Base-by-base conservation (phyloP, 1,140 invertebrate genomes). In the Drosophila miranda region DNA sequence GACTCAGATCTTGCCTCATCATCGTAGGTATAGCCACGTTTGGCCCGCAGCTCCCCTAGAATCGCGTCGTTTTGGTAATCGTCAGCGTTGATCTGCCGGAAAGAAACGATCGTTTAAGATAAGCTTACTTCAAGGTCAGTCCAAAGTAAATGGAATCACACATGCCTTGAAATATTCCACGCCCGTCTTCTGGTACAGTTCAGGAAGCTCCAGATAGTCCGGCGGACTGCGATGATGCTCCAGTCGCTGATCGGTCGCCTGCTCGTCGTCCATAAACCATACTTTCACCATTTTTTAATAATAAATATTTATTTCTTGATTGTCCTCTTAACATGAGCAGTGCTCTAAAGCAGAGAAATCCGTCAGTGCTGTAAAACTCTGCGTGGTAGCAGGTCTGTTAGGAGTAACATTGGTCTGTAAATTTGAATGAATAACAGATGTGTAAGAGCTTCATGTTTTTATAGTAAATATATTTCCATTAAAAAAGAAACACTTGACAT, bases 21-120 rank as follows among this genome's bases (percentile, higher is more conserved):
- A 91, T 98, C 95, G 89, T 97, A 99, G 0, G 94, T 94, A 80
- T 99, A 99, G 0, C 96, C 95, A 61, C 97, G 92, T n/a, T 96
- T 92, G 48, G 93, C 92, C 73, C 95, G 95, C 14, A 99, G 92
- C 75, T 95, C 92, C 8, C 93, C 92, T 13, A 98, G 90, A 21
- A 92, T 90, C 26, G 93, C 91, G 91, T 97, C 95, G 8, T 93
- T 92, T 70, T 92, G 64, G 53, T 93, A 94, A 51, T 93, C 92
- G 26, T 92, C 89, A 13, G 93, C 78, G 78, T 95, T 91, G 41
- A 95, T 88, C 94, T 95, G 53, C 53, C 90, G 78, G 19, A 42
- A 28, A 8, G 41, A 41, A 21, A 69, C 56, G 23, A 34, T 49
- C 13, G 19, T 49, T 62, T 16, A 50, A 61, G 79, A 83, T 83